A percentile compares a stretch with the other conserved stretches of the same genome.
Conservation (phyloP, 1,140 invertebrate genomes). For the Oryzaephilus surinamensis region DNA sequence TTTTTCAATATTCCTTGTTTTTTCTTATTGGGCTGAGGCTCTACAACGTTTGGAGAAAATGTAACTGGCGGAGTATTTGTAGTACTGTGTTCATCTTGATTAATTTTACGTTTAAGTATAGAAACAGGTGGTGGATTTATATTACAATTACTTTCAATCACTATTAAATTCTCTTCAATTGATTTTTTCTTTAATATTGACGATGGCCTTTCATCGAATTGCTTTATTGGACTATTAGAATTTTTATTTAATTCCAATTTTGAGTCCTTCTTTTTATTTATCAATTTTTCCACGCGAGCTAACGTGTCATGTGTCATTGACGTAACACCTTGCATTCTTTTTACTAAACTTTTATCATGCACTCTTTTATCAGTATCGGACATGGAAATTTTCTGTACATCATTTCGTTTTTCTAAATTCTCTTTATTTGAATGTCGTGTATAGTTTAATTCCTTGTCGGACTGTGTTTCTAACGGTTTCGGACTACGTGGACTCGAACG, state of each 20-base stretch:
- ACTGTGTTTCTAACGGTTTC: slow-evolving; percentile 2
- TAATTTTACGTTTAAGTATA: slow-evolving; percentile 66
- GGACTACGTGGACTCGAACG: slow-evolving; percentile 3
- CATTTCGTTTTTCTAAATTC: neutral
- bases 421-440: neutral
- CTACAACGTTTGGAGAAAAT: slow-evolving; percentile 55
- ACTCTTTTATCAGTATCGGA: slow-evolving; percentile 16
- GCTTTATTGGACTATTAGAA: slow-evolving; percentile 4
- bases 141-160: too few species aligned
- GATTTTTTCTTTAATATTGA: slow-evolving; percentile 30
- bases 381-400: too few species aligned
- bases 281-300: slow-evolving; percentile 52
- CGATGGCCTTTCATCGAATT: slow-evolving; percentile 11
- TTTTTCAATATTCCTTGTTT: slow-evolving; percentile 71
- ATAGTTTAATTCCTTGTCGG: slow-evolving; percentile 2
- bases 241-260: neutral
- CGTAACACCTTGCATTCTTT: slow-evolving; percentile 51
- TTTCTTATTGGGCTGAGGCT: slow-evolving; percentile 44
- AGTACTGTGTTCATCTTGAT: slow-evolving; percentile 46
- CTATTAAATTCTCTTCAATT: slow-evolving; percentile 31
- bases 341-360: slow-evolving; percentile 42
- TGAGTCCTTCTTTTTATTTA: slow-evolving; percentile 35
- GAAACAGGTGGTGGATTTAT: slow-evolving; percentile 44
- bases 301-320: slow-evolving; percentile 55
- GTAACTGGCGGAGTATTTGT: slow-evolving; percentile 54